Evolutionary conservation across 2,797 vertebrate genomes (phyloP).

Genomic region (Mergus octosetaceus): DNA sequence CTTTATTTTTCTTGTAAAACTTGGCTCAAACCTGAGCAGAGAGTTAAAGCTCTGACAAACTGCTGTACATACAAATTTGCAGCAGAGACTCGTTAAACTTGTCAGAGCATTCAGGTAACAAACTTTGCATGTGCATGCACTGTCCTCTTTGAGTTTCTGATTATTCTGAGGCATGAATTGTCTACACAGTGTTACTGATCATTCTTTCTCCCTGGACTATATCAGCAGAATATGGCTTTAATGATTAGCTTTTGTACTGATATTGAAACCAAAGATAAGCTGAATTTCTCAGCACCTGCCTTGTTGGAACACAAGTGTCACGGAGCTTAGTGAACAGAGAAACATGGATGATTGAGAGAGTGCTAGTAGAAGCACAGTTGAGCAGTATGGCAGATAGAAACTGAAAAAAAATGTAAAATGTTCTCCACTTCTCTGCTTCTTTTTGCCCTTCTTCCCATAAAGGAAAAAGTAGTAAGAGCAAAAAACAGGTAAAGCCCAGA

Average conservation of each 20-base stretch:
- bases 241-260: background rate
- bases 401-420: background rate
- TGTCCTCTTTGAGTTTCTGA: background rate
- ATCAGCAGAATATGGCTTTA: background rate
- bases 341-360: background rate
- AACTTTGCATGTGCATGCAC: background rate
- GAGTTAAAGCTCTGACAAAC: background rate
- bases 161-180: background rate
- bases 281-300: background rate
- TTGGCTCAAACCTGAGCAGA: background rate
- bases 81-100: background rate
- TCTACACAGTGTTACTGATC: background rate
- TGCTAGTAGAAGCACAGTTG: background rate
- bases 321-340: background rate
- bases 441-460: background rate
- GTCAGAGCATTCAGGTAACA: background rate
- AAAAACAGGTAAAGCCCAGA: background rate
- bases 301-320: background rate
- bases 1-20: background rate
- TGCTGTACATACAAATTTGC: background rate
- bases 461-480: background rate
- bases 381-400: background rate
- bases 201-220: background rate
- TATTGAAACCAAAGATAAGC: background rate
- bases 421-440: background rate